A percentile compares a stretch with the other conserved stretches of the same genome.
These are phyloP conservation scores for Gastracanthus pulcherrimus DNA, from an alignment of 2,888 invertebrate species.

Conservation along the genomic window DNA sequence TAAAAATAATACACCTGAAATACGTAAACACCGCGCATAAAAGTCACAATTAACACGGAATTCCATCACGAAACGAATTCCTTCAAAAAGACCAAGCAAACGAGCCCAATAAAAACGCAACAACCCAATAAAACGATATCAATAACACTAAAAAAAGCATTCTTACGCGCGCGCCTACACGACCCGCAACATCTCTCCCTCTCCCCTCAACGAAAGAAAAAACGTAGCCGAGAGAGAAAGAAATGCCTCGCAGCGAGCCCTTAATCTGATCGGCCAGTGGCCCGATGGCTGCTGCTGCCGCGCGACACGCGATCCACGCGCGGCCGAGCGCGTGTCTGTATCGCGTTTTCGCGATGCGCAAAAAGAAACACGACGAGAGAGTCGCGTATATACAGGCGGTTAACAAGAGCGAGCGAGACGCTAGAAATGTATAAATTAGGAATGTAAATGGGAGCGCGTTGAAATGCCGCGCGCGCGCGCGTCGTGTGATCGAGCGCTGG, in stretches of 20 bases:
- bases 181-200: neutral
- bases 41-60: neutral
- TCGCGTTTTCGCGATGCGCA: conserved; percentile 26
- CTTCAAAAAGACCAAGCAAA: neutral
- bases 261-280: conserved; percentile 35
- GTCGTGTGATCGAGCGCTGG: neutral
- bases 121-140: conserved; percentile 20
- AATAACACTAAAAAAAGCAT: conserved; percentile 17
- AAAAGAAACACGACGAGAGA: conserved; percentile 35
- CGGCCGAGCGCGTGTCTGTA: neutral
- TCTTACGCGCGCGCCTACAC: neutral
- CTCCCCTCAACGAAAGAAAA: neutral
- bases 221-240: neutral
- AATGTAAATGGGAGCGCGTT: neutral
- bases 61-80: neutral
- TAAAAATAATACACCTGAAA: neutral
- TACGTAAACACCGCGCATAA: neutral
- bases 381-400: too few species aligned
- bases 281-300: too few species aligned
- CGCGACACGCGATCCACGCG: conserved; percentile 14
- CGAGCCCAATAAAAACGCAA: conserved; percentile 6
- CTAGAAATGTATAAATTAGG: conserved; percentile 65
- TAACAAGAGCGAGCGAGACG: conserved; percentile 9
- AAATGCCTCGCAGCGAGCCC: neutral
- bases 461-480: neutral